Percentiles rank a stretch among this genome's conserved stretches.
Evolutionary conservation across 1,140 invertebrate species (phyloP).

Genomic region (Riptortus pedestris): DNA sequence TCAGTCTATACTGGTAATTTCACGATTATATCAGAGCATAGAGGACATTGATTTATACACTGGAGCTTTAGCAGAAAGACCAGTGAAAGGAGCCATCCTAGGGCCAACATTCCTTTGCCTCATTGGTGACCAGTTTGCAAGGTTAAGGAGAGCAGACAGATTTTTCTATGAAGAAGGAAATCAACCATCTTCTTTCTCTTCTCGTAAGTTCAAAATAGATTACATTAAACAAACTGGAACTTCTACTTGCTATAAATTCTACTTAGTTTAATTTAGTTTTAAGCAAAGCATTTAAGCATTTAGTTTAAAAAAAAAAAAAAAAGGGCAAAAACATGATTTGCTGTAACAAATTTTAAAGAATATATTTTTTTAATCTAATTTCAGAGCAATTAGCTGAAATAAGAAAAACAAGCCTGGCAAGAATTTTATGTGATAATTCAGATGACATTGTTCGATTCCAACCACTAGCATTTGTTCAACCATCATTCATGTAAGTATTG

Average conservation of each 20-base stretch:
- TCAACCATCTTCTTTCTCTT: constrained; percentile 41
- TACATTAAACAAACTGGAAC: too few species aligned
- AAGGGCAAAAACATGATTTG: too few species aligned
- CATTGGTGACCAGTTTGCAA: constrained; percentile 49
- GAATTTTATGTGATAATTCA: constrained; percentile 48
- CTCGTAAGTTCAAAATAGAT: background rate
- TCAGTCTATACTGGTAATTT: constrained; percentile 38
- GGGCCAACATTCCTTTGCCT: constrained; percentile 52
- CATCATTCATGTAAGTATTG: constrained; percentile 38
- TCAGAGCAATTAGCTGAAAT: constrained; percentile 45
- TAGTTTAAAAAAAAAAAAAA: too few species aligned
- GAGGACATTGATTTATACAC: constrained; percentile 56
- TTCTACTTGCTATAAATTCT: too few species aligned
- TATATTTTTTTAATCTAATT: too few species aligned
- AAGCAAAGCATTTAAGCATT: too few species aligned
- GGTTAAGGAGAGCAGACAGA: constrained; percentile 42
- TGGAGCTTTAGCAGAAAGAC: constrained; percentile 46
- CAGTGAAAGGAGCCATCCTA: constrained; percentile 41
- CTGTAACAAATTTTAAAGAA: too few species aligned
- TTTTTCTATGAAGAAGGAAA: constrained; percentile 46
- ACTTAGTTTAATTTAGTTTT: too few species aligned
- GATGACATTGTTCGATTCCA: constrained; percentile 44
- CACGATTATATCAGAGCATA: constrained; percentile 40
- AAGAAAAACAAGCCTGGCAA: constrained; percentile 41
- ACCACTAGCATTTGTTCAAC: constrained; percentile 42